A percentile compares a stretch with the other conserved stretches of the same genome.
These are phyloP conservation scores for Platynereis dumerilii DNA, from an alignment of 2,888 invertebrate genomes.

Conservation along the genomic window DNA sequence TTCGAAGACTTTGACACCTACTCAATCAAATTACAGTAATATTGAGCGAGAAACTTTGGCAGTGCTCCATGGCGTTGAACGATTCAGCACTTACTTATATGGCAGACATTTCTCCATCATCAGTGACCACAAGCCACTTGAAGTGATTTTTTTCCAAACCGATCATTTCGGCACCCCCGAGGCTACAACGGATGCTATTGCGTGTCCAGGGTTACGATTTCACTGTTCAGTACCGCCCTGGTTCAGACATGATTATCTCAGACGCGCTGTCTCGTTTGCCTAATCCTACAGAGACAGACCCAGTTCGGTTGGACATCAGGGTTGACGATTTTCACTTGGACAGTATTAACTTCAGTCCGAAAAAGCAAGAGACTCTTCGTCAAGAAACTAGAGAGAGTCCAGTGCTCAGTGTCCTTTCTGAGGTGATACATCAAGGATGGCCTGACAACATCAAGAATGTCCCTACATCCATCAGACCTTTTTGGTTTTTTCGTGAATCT, in stretches of 20 bases:
- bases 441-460: background rate
- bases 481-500: background rate
- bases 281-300: slow-evolving; percentile 11
- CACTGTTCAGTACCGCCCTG: slow-evolving; percentile 26
- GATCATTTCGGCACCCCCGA: slow-evolving; percentile 14
- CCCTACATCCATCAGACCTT: background rate
- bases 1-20: slow-evolving; percentile 39
- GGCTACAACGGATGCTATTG: slow-evolving; percentile 28
- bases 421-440: background rate
- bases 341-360: background rate
- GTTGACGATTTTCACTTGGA: background rate
- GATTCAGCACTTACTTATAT: slow-evolving; percentile 41
- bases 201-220: slow-evolving; percentile 27
- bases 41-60: slow-evolving; percentile 40
- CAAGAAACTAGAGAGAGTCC: background rate
- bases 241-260: slow-evolving; percentile 29
- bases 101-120: slow-evolving; percentile 35
- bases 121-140: slow-evolving; percentile 42
- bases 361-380: background rate
- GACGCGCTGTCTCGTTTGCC: slow-evolving; percentile 34
- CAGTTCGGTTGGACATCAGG: slow-evolving; percentile 8
- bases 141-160: slow-evolving; percentile 21
- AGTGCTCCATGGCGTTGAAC: slow-evolving; percentile 36
- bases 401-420: background rate
- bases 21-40: slow-evolving; percentile 40